These are phyloP conservation scores for Eupithecia tripunctaria DNA, from an alignment of 2,888 invertebrate species.

Conservation along the genomic window DNA sequence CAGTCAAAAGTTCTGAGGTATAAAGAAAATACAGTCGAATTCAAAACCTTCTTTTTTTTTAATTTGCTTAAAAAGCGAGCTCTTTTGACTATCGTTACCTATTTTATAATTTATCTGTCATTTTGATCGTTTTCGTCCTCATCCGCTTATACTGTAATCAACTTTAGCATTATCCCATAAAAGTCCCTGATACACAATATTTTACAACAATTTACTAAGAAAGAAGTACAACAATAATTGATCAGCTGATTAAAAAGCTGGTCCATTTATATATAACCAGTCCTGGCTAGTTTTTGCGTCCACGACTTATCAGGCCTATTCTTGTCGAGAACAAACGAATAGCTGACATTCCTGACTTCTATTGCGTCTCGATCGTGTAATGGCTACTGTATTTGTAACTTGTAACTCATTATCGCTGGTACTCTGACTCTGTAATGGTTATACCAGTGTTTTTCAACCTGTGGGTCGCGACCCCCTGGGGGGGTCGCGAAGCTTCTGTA, in stretches of 20 bases:
- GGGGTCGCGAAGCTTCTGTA: too few species aligned
- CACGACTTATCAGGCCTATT: conserved; percentile 22
- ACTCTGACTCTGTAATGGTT: conserved; percentile 2
- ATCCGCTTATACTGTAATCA: too few species aligned
- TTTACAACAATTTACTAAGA: background rate
- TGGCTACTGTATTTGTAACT: conserved; percentile 13
- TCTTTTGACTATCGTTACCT: too few species aligned
- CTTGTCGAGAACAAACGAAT: conserved; percentile 29
- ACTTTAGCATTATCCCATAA: too few species aligned
- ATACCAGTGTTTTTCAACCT: too few species aligned
- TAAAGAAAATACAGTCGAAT: too few species aligned
- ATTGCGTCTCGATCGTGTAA: conserved; percentile 28
- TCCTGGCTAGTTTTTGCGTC: conserved; percentile 24
- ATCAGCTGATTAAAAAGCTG: conserved; percentile 5
- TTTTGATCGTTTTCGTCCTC: background rate
- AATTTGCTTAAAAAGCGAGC: too few species aligned
- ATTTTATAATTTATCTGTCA: background rate
- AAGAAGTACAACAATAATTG: background rate
- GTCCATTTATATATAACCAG: conserved; percentile 12
- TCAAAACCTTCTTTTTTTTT: too few species aligned
- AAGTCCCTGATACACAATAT: background rate
- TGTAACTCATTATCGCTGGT: background rate
- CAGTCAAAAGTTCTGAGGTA: too few species aligned
- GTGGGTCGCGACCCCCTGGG: too few species aligned
- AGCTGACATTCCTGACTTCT: conserved; percentile 23